Base-by-base conservation (phyloP, 1,140 invertebrate genomes). In the Cephus cinctus region DNA sequence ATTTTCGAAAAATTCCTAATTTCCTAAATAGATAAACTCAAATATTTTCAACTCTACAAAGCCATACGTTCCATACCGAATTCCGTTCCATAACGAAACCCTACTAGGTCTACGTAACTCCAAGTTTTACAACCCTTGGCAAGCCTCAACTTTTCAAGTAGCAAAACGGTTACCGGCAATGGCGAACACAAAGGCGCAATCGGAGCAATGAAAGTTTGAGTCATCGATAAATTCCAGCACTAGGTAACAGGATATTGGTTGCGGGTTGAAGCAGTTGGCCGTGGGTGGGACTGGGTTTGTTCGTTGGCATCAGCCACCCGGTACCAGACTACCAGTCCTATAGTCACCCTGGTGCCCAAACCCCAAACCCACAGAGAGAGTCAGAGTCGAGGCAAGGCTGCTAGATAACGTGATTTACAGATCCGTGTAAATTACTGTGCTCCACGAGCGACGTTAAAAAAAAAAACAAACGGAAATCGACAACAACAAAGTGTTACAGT, bases 391-490 rank as follows among this genome's bases (percentile, higher is more conserved):
- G 47, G 49, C 35, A 56, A 54, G 56, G 44, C 42, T 31, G 47
- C 47, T 32, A 61, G 67, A 71, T 71, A 70, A 67, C 65, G 59
- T 70, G 67, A 70, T 71, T 70, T 70, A 70, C 65, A 56, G 54
- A 40, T 42, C 5, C 41, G 54, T 48, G 65, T 69, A 70, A n/a
- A 71, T 70, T 69, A 71, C 70, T 66, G 62, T 62, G 56, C 59
- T 55, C 53, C 45, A 31, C 39, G 22, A 39, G 36, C 12, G 51
- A n/a, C 21, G 45, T 47, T 32, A 39, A 43, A 35, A 49, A 52
- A 56, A 61, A 64, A 63, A 65, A 64, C 61, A 69, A 69, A 67
- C 61, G 67, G 62, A 69, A 69, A 69, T 67, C 67, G 66, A 59
- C 61, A 58, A n/a, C n/a, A n/a, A 62, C 59, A 23, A 50, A 54